phyloP scores from a whole-genome alignment of 1,140 invertebrate genomes.

The Zelostemma sp. region DNA sequence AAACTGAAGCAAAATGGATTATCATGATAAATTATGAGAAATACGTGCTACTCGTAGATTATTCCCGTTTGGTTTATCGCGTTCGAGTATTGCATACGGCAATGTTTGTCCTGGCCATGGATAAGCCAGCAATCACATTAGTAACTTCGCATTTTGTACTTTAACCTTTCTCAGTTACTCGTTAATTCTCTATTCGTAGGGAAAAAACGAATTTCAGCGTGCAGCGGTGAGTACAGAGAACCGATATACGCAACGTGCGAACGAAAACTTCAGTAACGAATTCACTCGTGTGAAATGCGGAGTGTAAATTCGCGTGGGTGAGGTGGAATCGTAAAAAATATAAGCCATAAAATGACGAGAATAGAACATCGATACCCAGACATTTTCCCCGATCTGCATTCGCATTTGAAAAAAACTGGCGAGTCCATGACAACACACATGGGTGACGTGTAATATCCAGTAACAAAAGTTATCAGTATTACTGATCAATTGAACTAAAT shows the following conservation, averaged over 20 bases:
- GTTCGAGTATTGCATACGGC: background rate
- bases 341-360: background rate
- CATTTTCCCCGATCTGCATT: too few species aligned
- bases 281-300: conserved; percentile 17
- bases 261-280: conserved; percentile 28
- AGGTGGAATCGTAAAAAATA: conserved; percentile 12
- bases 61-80: background rate
- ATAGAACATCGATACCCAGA: too few species aligned
- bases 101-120: conserved; percentile 24
- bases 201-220: conserved; percentile 22
- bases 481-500: too few species aligned
- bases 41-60: conserved; percentile 1
- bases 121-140: conserved; percentile 21
- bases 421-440: too few species aligned
- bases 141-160: conserved; percentile 22
- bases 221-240: conserved; percentile 20
- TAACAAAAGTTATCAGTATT: too few species aligned
- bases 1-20: background rate
- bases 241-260: conserved; percentile 25
- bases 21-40: conserved; percentile 9
- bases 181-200: conserved; percentile 28
- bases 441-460: too few species aligned
- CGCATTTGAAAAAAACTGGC: too few species aligned
- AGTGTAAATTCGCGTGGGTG: conserved; percentile 9
- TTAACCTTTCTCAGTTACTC: conserved; percentile 30